A percentile compares a stretch with the other conserved stretches of the same genome.
Conservation (phyloP, 53 echinoderm and acorn worm species). For the Paracentrotus lividus region DNA sequence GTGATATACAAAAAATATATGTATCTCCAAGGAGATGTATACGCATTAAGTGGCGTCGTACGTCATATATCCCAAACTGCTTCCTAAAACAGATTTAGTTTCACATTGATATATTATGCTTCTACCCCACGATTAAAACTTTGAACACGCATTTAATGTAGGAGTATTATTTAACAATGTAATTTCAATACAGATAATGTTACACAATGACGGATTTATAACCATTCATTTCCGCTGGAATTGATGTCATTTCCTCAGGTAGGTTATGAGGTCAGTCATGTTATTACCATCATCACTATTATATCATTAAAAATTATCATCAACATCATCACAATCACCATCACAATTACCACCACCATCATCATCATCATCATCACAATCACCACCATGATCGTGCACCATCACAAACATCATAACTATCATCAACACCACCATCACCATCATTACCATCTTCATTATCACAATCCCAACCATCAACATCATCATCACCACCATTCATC, state of each 20-base stretch:
- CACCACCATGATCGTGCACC: neutral
- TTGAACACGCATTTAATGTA: neutral
- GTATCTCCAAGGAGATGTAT: no score
- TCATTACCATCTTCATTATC: slow-evolving; percentile 29
- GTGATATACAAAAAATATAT: neutral
- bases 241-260: slow-evolving; percentile 21
- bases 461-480: neutral
- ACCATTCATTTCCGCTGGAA: neutral
- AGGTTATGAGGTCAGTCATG: neutral
- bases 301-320: neutral
- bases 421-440: neutral
- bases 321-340: neutral
- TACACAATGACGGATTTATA: slow-evolving; percentile 4
- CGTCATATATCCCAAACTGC: neutral
- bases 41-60: no score
- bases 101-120: neutral
- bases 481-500: neutral
- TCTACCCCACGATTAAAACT: neutral
- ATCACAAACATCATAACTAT: neutral
- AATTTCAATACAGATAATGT: neutral
- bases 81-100: neutral
- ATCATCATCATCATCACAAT: slow-evolving; percentile 18
- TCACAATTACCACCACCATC: neutral
- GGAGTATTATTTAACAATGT: neutral
- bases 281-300: no score